Conservation (phyloP, 2,888 invertebrate genomes). For the Idaea straminata region DNA sequence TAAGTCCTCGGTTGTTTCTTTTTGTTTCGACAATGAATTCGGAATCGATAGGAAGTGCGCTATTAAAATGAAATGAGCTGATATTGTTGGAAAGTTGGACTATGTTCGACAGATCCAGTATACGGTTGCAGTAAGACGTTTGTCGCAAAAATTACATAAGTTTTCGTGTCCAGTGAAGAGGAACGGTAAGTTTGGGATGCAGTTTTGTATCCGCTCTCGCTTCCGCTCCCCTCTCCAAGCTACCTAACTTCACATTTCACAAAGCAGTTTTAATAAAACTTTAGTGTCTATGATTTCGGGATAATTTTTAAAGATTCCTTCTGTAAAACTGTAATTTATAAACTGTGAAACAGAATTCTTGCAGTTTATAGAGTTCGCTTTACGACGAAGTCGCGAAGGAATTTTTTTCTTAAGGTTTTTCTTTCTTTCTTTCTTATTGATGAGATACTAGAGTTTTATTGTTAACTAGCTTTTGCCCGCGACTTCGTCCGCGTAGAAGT, state of each 20-base stretch:
- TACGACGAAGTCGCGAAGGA: slow-evolving; percentile 38
- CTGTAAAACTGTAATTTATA: slow-evolving; percentile 62
- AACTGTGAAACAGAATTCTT: slow-evolving; percentile 22
- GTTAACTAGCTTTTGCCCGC: too few species aligned
- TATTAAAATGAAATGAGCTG: slow-evolving; percentile 15
- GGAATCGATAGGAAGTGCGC: slow-evolving; percentile 15
- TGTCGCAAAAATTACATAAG: slow-evolving; percentile 62
- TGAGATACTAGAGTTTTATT: slow-evolving; percentile 27
- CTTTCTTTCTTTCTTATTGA: slow-evolving; percentile 25
- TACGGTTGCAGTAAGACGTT: slow-evolving; percentile 42
- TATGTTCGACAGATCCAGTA: slow-evolving; percentile 18
- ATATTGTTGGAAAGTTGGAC: slow-evolving; percentile 20
- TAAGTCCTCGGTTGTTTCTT: slow-evolving; percentile 19
- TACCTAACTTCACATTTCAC: neutral
- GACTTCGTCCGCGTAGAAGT: too few species aligned
- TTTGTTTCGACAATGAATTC: slow-evolving; percentile 14
- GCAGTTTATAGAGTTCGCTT: slow-evolving; percentile 46
- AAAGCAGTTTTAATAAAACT: slow-evolving; percentile 49
- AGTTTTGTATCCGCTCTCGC: slow-evolving; percentile 27
- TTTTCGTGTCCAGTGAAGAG: slow-evolving; percentile 50
- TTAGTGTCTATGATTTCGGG: slow-evolving; percentile 73
- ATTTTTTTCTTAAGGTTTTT: slow-evolving; percentile 29
- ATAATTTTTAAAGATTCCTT: slow-evolving; percentile 59
- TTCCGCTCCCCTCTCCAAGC: slow-evolving; percentile 31
- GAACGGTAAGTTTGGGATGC: slow-evolving; percentile 37